Evolutionary conservation across 2,888 invertebrate species (phyloP).

Genomic region (Rutpela maculata): DNA sequence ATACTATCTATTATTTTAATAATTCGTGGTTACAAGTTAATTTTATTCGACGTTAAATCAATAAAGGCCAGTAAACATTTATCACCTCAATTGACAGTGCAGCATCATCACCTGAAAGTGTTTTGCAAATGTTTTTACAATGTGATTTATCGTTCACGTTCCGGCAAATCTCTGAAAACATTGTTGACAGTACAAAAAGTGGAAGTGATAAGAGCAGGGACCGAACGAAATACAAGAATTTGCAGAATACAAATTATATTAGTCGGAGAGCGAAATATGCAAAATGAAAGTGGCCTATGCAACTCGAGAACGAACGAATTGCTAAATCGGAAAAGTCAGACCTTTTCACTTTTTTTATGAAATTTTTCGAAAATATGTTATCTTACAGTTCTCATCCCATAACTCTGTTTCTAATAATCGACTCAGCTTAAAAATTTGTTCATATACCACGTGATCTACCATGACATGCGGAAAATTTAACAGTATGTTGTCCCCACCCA

Average conservation of each 20-base stretch:
- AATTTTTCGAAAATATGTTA: no score
- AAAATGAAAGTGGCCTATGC: no score
- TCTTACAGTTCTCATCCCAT: no score
- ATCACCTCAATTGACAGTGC: conserved; percentile 24
- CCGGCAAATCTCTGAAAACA: conserved; percentile 23
- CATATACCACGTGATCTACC: no score
- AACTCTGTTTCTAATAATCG: no score
- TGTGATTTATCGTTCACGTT: conserved; percentile 30
- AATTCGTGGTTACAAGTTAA: neutral
- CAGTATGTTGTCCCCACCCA: no score
- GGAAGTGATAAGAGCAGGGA: neutral
- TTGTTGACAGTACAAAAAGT: conserved; percentile 11
- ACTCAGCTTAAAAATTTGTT: no score
- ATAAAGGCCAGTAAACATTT: conserved; percentile 26
- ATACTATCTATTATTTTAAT: neutral
- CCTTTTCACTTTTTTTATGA: no score
- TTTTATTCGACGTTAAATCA: conserved; percentile 12
- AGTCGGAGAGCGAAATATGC: no score
- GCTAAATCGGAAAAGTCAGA: no score
- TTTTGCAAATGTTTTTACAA: conserved; percentile 31
- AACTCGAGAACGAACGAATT: no score
- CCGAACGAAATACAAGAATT: neutral
- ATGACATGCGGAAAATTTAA: no score
- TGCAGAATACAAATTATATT: neutral
- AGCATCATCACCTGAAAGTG: conserved; percentile 19